Conservation (phyloP, 1,140 invertebrate species). For the Neomicropteryx cornuta region DNA sequence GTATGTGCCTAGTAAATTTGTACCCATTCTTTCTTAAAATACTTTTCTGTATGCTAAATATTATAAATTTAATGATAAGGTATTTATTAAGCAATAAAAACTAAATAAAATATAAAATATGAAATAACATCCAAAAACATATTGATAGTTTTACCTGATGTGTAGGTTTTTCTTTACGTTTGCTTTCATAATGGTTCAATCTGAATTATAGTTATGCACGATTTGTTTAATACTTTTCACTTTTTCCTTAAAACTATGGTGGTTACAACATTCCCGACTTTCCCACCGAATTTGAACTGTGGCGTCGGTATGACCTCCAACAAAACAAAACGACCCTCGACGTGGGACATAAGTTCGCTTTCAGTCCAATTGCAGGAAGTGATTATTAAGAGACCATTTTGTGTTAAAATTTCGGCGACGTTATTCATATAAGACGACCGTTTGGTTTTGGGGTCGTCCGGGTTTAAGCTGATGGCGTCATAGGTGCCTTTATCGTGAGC, state of each 20-base stretch:
- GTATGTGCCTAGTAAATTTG: no score
- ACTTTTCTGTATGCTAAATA: no score
- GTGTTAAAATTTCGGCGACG: constrained; percentile 45
- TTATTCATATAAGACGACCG: constrained; percentile 58
- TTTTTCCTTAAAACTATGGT: constrained; percentile 61
- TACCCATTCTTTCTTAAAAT: no score
- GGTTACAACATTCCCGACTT: constrained; percentile 66
- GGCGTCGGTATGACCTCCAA: constrained; percentile 61
- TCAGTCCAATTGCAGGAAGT: constrained; percentile 94
- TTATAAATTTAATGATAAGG: no score
- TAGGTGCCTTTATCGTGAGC: constrained; percentile 89
- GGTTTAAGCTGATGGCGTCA: constrained; percentile 78
- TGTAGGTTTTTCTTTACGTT: no score
- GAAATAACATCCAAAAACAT: no score
- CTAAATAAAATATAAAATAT: no score
- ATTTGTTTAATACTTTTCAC: constrained; percentile 13
- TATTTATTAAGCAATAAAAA: no score
- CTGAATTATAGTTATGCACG: no score
- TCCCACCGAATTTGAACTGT: constrained; percentile 74
- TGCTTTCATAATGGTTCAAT: no score
- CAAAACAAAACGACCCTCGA: constrained; percentile 51
- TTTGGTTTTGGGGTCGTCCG: constrained; percentile 50
- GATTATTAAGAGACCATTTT: constrained; percentile 60
- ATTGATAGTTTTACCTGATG: no score
- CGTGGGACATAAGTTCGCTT: constrained; percentile 65